These are phyloP conservation scores for Herminia tarsipennalis DNA, from an alignment of 2,888 invertebrate species.

Conservation along the genomic window DNA sequence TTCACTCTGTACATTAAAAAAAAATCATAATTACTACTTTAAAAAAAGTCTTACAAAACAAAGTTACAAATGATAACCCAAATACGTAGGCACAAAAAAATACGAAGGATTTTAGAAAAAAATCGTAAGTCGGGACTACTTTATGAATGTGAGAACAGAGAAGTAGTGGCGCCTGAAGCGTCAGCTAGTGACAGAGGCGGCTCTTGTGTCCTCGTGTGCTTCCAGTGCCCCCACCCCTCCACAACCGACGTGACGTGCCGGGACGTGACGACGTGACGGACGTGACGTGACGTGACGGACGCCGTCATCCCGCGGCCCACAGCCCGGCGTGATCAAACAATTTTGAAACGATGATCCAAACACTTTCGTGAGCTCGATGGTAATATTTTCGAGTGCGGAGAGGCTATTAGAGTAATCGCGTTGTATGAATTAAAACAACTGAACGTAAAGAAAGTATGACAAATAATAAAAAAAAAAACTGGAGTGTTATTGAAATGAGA, in stretches of 20 bases:
- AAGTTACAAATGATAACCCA: too few relatives aligned
- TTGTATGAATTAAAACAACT: conserved; percentile 76
- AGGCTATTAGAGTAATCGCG: conserved; percentile 80
- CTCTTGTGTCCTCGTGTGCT: conserved; percentile 78
- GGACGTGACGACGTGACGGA: conserved; percentile 17
- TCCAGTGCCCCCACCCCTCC: conserved; percentile 71
- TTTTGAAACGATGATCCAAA: conserved; percentile 63
- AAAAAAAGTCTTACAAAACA: too few relatives aligned
- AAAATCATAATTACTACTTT: too few relatives aligned
- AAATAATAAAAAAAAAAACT: conserved; percentile 74
- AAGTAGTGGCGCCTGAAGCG: conserved; percentile 45
- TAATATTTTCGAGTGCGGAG: conserved; percentile 74
- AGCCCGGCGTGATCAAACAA: conserved; percentile 50
- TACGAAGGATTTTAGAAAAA: too few relatives aligned
- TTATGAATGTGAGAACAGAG: too few relatives aligned
- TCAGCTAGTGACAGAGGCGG: conserved; percentile 60
- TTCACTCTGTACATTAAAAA: too few relatives aligned
- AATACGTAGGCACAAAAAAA: too few relatives aligned
- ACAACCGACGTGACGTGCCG: conserved; percentile 14
- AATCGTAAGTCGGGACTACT: too few relatives aligned
- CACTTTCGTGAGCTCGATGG: conserved; percentile 72
- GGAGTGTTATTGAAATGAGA: conserved; percentile 85
- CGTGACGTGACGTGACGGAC: not conserved
- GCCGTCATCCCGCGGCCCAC: too few relatives aligned
- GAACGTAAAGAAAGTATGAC: conserved; percentile 77